These are phyloP conservation scores for Sarcophaga peregrina DNA, from an alignment of 1,140 invertebrate genomes.

Conservation along the genomic window DNA sequence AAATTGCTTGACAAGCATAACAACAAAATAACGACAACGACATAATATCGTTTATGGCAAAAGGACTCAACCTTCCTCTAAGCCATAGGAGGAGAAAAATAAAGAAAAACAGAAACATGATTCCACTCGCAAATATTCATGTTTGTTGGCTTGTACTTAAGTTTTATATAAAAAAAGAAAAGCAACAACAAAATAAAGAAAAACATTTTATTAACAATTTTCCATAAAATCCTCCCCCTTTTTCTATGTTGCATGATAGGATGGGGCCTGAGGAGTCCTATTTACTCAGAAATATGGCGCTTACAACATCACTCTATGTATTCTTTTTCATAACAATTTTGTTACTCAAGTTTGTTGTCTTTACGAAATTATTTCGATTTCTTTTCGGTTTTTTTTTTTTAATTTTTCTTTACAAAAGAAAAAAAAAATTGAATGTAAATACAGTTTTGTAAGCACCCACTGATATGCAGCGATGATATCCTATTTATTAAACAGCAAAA, in stretches of 20 bases:
- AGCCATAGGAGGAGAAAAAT: no score
- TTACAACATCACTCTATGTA: conserved; percentile 16
- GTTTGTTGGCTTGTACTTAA: neutral
- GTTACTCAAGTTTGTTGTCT: neutral
- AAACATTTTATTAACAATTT: conserved; percentile 39
- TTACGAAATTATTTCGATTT: conserved; percentile 22
- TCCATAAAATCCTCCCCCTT: conserved; percentile 19
- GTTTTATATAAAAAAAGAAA: neutral
- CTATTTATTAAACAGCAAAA: neutral
- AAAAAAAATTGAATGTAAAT: conserved; percentile 33
- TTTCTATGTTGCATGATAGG: neutral
- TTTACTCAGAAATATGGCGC: conserved; percentile 31
- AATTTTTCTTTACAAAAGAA: neutral
- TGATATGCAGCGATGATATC: conserved; percentile 31
- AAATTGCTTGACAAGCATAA: conserved; percentile 65
- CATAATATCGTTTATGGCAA: neutral
- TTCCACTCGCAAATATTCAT: neutral
- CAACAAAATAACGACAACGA: conserved; percentile 46
- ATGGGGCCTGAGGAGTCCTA: neutral
- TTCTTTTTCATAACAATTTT: conserved; percentile 26
- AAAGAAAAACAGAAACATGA: no score
- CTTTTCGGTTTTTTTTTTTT: no score
- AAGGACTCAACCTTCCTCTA: neutral
- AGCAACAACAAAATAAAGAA: no score
- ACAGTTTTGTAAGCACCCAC: conserved; percentile 33